A percentile compares a stretch with the other conserved stretches of the same genome.
These are phyloP conservation scores for Syrmaticus mikado DNA, from an alignment of 2,113 vertebrate species.

Conservation along the genomic window DNA sequence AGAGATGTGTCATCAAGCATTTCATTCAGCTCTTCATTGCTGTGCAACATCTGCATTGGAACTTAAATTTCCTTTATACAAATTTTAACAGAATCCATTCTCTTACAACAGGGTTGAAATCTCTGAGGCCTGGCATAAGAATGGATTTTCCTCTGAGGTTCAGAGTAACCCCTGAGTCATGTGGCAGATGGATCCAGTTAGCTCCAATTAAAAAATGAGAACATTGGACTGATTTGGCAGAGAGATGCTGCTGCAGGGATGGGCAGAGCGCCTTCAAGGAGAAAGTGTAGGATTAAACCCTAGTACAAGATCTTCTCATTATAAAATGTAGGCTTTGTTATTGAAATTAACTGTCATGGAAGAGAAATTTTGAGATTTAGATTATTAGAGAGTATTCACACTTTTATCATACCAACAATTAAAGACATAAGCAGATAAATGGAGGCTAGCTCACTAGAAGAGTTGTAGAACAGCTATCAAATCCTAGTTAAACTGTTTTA, in stretches of 20 bases:
- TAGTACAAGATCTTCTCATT: neutral
- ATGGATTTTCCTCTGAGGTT: neutral
- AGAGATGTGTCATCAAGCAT: neutral
- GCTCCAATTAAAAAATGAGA: conserved; percentile 15
- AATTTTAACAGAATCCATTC: conserved; percentile 13
- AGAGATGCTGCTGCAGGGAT: neutral
- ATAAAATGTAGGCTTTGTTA: neutral
- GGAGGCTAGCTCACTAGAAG: neutral
- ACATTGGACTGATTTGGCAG: neutral
- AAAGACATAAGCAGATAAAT: neutral
- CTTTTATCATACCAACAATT: neutral
- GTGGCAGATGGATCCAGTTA: neutral
- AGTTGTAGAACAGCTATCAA: neutral
- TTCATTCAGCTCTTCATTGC: neutral
- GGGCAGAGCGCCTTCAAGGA: neutral
- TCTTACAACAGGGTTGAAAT: neutral
- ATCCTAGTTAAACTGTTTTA: neutral
- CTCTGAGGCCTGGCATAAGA: neutral
- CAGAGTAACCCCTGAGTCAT: neutral
- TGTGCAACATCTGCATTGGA: neutral
- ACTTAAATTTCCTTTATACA: neutral
- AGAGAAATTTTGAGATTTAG: neutral
- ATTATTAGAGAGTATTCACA: neutral
- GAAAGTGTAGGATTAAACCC: neutral
- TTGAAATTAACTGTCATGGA: neutral